These are phyloP conservation scores for Larimichthys polyactis DNA, from an alignment of 2,113 vertebrate species.

Conservation along the genomic window DNA sequence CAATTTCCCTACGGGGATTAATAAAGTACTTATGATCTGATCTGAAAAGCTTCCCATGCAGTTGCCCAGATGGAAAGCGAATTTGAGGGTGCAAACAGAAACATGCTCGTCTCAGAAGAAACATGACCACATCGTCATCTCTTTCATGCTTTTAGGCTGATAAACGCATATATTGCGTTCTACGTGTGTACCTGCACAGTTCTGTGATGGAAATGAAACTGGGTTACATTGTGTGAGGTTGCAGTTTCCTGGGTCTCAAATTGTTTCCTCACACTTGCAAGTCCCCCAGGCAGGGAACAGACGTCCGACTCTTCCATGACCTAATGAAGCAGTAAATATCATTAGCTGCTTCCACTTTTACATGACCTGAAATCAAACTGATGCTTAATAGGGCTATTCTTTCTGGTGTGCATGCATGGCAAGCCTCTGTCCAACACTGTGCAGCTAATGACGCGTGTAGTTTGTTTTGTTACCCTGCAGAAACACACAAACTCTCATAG, in stretches of 20 bases:
- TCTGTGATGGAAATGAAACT: slow-evolving; percentile 87
- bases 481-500: neutral
- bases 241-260: slow-evolving; percentile 89
- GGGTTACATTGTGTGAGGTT: slow-evolving; percentile 85
- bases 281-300: slow-evolving; percentile 90
- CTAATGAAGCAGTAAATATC: slow-evolving; percentile 83
- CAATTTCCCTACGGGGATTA: too few relatives aligned
- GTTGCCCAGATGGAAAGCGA: slow-evolving; percentile 38
- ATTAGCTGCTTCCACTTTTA: slow-evolving; percentile 73
- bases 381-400: slow-evolving; percentile 51
- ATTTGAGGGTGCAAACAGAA: slow-evolving; percentile 9
- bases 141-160: slow-evolving; percentile 49
- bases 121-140: slow-evolving; percentile 18
- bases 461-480: slow-evolving; percentile 16
- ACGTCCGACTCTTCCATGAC: slow-evolving; percentile 89
- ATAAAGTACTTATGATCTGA: too few relatives aligned
- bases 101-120: slow-evolving; percentile 5
- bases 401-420: slow-evolving; percentile 28
- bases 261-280: slow-evolving; percentile 92
- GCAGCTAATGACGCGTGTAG: slow-evolving; percentile 9
- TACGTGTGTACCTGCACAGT: slow-evolving; percentile 88
- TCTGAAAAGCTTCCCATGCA: slow-evolving; percentile 28
- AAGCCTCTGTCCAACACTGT: slow-evolving; percentile 2
- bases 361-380: slow-evolving; percentile 64
- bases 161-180: slow-evolving; percentile 3